phyloP scores from a whole-genome alignment of 64 coral and sea anemone species.

The Porites lutea region DNA sequence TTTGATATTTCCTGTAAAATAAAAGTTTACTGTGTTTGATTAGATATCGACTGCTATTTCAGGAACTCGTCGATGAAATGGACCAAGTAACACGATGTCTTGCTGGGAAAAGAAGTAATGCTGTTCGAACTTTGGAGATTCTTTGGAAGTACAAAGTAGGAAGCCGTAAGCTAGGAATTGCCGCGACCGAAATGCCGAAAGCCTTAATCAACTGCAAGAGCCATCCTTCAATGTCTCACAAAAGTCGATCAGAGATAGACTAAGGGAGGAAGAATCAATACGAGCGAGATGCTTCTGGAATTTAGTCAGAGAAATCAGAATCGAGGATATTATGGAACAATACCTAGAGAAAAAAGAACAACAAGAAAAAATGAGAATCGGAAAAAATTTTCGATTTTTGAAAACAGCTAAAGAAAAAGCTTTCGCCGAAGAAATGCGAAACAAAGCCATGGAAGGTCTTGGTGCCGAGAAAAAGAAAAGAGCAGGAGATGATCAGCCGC shows the following conservation, averaged over 20 bases:
- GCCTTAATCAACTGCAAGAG: slow-evolving; percentile 62
- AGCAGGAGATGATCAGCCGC: slow-evolving; percentile 57
- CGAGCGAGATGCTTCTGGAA: slow-evolving; percentile 56
- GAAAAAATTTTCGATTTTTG: background rate
- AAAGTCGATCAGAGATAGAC: slow-evolving; percentile 45
- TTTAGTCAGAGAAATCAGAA: slow-evolving; percentile 61
- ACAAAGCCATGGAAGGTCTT: no score
- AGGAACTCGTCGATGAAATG: background rate
- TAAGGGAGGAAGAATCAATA: slow-evolving; percentile 40
- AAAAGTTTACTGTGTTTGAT: no score
- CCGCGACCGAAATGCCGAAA: slow-evolving; percentile 53
- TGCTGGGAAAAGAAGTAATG: slow-evolving; percentile 44
- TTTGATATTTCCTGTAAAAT: no score
- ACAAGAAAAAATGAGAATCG: slow-evolving; percentile 11
- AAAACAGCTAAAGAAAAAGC: slow-evolving; percentile 36
- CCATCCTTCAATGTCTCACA: slow-evolving; percentile 55
- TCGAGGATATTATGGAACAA: slow-evolving; percentile 53
- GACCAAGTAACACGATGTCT: no score
- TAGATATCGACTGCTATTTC: no score
- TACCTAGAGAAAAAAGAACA: slow-evolving; percentile 51
- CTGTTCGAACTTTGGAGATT: no score
- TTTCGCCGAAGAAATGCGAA: slow-evolving; percentile 16
- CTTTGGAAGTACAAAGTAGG: slow-evolving; percentile 61
- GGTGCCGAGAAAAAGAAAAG: slow-evolving; percentile 59
- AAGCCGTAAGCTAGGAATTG: slow-evolving; percentile 51